A percentile compares a stretch with the other conserved stretches of the same genome.
These are phyloP conservation scores for Hiodon alosoides DNA, from an alignment of 2,113 vertebrate species.

Conservation along the genomic window DNA sequence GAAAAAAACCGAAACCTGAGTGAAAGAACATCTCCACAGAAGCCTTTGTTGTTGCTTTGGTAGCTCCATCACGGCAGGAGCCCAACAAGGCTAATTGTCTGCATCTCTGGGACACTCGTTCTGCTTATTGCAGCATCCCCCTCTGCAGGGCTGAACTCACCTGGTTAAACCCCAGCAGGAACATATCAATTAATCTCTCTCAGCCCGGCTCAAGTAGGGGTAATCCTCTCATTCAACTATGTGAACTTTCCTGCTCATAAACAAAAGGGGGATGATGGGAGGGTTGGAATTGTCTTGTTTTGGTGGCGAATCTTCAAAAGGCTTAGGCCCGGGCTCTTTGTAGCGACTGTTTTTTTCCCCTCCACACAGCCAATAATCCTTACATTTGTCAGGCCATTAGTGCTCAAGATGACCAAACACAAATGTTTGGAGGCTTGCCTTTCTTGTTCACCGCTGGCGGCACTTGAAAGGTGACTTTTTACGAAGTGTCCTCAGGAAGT, in stretches of 20 bases:
- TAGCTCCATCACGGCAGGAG: neutral
- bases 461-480: conserved; percentile 37
- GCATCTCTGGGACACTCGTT: conserved; percentile 49
- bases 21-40: neutral
- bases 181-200: conserved; percentile 90
- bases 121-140: conserved; percentile 65
- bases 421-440: conserved; percentile 20
- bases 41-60: neutral
- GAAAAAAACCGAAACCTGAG: neutral
- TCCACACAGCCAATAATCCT: conserved; percentile 76
- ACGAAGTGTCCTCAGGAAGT: conserved; percentile 23
- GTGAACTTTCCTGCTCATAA: conserved; percentile 76
- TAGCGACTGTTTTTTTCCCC: conserved; percentile 63
- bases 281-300: conserved; percentile 76
- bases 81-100: neutral
- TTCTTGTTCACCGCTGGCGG: conserved; percentile 18
- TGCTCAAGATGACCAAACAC: conserved; percentile 34
- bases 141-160: conserved; percentile 58
- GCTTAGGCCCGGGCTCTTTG: conserved; percentile 72
- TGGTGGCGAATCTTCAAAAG: conserved; percentile 80
- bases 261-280: conserved; percentile 79
- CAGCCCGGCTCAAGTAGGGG: conserved; percentile 77
- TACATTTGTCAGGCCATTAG: conserved; percentile 74
- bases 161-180: conserved; percentile 77
- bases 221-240: conserved; percentile 87